Evolutionary conservation across 2,797 vertebrate genomes (phyloP).

Genomic region (Cryptoprocta ferox): DNA sequence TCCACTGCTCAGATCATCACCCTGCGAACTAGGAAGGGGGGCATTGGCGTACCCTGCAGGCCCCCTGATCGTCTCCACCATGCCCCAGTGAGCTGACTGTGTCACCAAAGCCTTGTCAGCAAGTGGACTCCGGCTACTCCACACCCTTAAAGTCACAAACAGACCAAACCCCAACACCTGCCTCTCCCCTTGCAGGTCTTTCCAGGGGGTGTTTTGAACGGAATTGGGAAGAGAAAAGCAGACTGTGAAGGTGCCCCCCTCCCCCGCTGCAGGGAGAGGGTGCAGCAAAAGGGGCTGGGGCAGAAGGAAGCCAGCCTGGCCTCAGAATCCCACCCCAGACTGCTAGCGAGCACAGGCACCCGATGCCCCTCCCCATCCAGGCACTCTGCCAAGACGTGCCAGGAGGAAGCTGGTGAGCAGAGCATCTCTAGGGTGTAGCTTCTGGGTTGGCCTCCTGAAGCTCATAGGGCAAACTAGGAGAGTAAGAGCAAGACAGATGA

Average conservation of each 20-base stretch:
- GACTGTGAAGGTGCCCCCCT: fast-evolving
- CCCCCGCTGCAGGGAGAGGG: background rate
- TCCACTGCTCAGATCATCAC: background rate
- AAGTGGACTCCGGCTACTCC: background rate
- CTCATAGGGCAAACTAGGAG: background rate
- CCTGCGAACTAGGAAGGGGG: background rate
- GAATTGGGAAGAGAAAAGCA: background rate
- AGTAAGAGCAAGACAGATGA: background rate
- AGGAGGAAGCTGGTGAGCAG: fast-evolving
- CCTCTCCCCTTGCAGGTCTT: background rate
- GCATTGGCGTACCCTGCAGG: background rate
- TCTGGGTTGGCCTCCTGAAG: background rate
- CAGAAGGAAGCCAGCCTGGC: background rate
- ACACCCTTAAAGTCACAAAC: background rate
- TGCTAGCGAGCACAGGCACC: fast-evolving
- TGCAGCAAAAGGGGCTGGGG: background rate
- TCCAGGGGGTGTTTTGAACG: background rate
- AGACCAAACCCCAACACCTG: background rate
- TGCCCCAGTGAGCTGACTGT: background rate
- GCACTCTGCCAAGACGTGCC: background rate
- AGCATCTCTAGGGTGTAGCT: background rate
- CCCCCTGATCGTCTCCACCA: fast-evolving
- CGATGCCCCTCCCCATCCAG: too few relatives aligned
- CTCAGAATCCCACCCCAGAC: background rate
- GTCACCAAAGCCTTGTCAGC: background rate